Conservation (phyloP, 2,113 vertebrate genomes). For the Oreocharis arfaki region DNA sequence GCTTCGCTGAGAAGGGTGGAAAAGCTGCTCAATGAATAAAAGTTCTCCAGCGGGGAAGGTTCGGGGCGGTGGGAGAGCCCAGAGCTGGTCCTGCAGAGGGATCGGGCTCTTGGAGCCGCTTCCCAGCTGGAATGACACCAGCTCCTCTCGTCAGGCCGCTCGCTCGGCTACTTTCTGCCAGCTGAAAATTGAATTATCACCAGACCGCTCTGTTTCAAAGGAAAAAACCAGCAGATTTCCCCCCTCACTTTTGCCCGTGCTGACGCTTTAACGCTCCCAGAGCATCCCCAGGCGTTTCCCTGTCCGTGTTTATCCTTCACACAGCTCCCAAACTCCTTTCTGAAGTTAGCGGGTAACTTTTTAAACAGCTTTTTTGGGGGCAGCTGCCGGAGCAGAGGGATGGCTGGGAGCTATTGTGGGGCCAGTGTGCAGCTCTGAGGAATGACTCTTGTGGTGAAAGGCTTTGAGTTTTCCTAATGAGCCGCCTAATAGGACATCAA, state of each 20-base stretch:
- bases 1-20: not conserved
- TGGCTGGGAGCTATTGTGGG: not conserved
- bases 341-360: not conserved
- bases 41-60: not conserved
- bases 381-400: not conserved
- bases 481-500: conserved; percentile 25
- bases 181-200: not conserved
- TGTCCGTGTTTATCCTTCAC: rapidly evolving
- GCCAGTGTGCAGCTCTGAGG: not conserved
- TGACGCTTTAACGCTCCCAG: rapidly evolving
- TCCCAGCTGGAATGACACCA: not conserved
- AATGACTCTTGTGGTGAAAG: not conserved
- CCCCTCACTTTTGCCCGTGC: rapidly evolving
- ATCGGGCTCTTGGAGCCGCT: rapidly evolving
- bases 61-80: rapidly evolving
- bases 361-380: not conserved
- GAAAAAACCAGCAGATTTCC: rapidly evolving
- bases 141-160: not conserved
- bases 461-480: conserved; percentile 21
- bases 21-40: not conserved
- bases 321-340: not conserved
- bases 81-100: rapidly evolving
- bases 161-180: not conserved
- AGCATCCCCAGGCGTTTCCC: not conserved
- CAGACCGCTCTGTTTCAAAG: not conserved